phyloP scores from a whole-genome alignment of 2,888 invertebrate species.

The Apamea sordens region DNA sequence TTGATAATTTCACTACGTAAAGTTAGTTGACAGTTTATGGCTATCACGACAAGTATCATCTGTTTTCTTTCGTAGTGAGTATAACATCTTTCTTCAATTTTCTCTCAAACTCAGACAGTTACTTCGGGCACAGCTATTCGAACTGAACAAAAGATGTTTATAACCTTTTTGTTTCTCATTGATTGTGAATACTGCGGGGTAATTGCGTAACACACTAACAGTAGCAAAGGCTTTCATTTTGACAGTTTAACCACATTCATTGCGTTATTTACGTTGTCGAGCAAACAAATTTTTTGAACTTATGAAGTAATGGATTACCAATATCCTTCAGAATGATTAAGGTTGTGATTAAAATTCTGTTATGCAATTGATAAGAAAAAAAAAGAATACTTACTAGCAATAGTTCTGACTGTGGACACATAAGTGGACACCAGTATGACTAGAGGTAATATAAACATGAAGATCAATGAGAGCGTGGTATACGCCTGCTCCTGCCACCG shows the following conservation, averaged over 20 bases:
- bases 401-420: conserved; percentile 94
- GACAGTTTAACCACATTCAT: too few relatives aligned
- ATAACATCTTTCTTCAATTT: neutral
- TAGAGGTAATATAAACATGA: conserved; percentile 95
- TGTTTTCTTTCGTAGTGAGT: neutral
- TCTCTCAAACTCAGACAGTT: neutral
- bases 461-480: conserved; percentile 93
- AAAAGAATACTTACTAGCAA: conserved; percentile 91
- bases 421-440: conserved; percentile 94
- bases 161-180: neutral
- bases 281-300: too few relatives aligned
- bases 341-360: too few relatives aligned
- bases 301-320: too few relatives aligned
- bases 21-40: conserved; percentile 19
- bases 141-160: neutral
- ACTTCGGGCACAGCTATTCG: conserved; percentile 10
- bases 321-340: too few relatives aligned
- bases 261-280: too few relatives aligned
- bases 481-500: conserved; percentile 96
- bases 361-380: too few relatives aligned
- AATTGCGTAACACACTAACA: too few relatives aligned
- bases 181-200: neutral
- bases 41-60: neutral
- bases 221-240: too few relatives aligned
- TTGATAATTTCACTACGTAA: conserved; percentile 2